Evolutionary conservation across 2,113 vertebrate genomes (phyloP).

Genomic region (Caranx melampygus): DNA sequence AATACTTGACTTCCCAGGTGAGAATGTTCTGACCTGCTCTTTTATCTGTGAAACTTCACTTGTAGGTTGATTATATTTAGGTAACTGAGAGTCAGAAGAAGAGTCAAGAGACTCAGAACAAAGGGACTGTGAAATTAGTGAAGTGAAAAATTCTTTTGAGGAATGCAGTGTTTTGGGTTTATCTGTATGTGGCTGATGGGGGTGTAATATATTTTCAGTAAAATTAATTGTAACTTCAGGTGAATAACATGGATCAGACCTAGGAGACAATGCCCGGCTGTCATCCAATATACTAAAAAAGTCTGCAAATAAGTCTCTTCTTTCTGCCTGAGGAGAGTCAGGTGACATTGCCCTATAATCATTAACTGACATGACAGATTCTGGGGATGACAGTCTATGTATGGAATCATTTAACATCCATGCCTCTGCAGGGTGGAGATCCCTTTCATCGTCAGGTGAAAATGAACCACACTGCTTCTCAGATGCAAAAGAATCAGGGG

Average conservation of each 20-base stretch:
- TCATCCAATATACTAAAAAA: slow-evolving; percentile 27
- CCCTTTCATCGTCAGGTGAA: slow-evolving; percentile 35
- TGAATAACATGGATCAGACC: slow-evolving; percentile 36
- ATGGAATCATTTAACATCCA: slow-evolving; percentile 37
- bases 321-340: slow-evolving; percentile 53
- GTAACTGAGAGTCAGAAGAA: slow-evolving; percentile 18
- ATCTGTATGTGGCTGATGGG: not conserved
- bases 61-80: slow-evolving; percentile 14
- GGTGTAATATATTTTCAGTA: slow-evolving; percentile 17
- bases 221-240: slow-evolving; percentile 15
- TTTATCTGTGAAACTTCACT: slow-evolving; percentile 21
- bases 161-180: not conserved
- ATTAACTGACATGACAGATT: slow-evolving; percentile 73
- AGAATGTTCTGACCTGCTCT: slow-evolving; percentile 3
- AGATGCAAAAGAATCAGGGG: slow-evolving; percentile 34
- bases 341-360: slow-evolving; percentile 73
- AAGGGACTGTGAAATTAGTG: not conserved
- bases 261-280: slow-evolving; percentile 18
- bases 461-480: slow-evolving; percentile 22
- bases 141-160: not conserved
- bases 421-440: slow-evolving; percentile 14
- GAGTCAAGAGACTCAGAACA: slow-evolving; percentile 25
- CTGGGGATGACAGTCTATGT: slow-evolving; percentile 64
- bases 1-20: slow-evolving; percentile 29
- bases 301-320: slow-evolving; percentile 27